Conservation (phyloP, 2,888 invertebrate genomes). For the Dicyrtomina minuta region DNA sequence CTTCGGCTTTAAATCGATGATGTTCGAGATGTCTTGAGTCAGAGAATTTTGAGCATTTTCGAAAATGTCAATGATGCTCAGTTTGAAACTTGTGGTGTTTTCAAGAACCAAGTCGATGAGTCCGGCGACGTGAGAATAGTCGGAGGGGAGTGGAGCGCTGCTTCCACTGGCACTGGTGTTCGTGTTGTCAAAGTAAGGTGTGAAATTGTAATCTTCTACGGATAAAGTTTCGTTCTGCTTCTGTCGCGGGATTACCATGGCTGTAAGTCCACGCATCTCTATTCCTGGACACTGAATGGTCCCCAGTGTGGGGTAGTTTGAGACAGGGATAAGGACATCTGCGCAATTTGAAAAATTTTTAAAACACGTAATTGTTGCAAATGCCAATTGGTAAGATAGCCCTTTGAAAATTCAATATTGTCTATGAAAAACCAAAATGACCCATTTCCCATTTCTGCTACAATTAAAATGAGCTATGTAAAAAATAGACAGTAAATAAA, state of each 20-base stretch:
- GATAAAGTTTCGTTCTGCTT: constrained; percentile 19
- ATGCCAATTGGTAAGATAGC: no score
- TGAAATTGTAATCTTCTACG: constrained; percentile 33
- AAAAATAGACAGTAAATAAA: no score
- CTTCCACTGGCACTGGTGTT: background rate
- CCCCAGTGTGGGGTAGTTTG: constrained; percentile 61
- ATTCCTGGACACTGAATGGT: constrained; percentile 70
- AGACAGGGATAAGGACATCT: constrained; percentile 53
- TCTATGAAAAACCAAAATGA: no score
- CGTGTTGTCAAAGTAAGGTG: constrained; percentile 27
- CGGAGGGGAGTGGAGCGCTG: background rate
- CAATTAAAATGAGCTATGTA: no score
- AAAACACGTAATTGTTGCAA: no score
- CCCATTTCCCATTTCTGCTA: no score
- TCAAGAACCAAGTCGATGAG: constrained; percentile 29
- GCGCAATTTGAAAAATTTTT: no score
- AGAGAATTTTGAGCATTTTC: constrained; percentile 20
- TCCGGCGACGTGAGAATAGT: background rate
- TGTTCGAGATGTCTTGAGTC: constrained; percentile 11
- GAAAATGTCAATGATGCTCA: constrained; percentile 25
- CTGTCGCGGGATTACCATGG: constrained; percentile 69
- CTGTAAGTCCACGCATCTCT: constrained; percentile 73
- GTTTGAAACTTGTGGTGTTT: constrained; percentile 7
- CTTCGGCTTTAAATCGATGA: constrained; percentile 13
- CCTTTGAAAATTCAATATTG: no score